Evolutionary conservation across 2,888 invertebrate species (phyloP).

Genomic region (Leptopilina drosophilae): DNA sequence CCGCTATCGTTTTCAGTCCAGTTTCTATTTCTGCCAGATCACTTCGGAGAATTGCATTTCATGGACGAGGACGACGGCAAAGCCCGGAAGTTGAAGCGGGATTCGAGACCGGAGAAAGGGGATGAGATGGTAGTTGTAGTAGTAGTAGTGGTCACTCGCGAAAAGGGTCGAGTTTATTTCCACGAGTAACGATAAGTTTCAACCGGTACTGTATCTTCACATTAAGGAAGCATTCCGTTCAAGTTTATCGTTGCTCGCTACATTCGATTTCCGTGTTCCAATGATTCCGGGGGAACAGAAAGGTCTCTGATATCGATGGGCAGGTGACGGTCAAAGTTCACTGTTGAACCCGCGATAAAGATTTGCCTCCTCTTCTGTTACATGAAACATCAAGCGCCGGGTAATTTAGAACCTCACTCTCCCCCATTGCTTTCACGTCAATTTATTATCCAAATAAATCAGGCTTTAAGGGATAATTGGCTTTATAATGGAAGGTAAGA

Average conservation of each 20-base stretch:
- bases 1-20: conserved; percentile 46
- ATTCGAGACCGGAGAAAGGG: conserved; percentile 31
- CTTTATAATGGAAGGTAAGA: conserved; percentile 1
- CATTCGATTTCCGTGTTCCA: conserved; percentile 59
- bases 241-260: conserved; percentile 60
- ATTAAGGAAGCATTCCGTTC: conserved; percentile 65
- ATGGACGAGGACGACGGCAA: conserved; percentile 42
- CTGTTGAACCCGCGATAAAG: background rate
- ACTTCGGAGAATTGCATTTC: conserved; percentile 57
- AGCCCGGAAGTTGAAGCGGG: conserved; percentile 20
- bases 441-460: background rate
- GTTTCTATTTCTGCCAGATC: conserved; percentile 59
- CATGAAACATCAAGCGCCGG: background rate
- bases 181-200: conserved; percentile 60
- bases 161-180: conserved; percentile 60
- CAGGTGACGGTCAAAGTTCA: background rate
- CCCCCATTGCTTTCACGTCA: background rate
- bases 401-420: background rate
- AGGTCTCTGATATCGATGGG: conserved; percentile 7
- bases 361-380: background rate
- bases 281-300: conserved; percentile 37
- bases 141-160: conserved; percentile 43
- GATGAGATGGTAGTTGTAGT: background rate
- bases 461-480: background rate
- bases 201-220: conserved; percentile 59